A percentile compares a stretch with the other conserved stretches of the same genome.
phyloP scores from a whole-genome alignment of 2,113 vertebrate species.

The Zootoca vivipara region DNA sequence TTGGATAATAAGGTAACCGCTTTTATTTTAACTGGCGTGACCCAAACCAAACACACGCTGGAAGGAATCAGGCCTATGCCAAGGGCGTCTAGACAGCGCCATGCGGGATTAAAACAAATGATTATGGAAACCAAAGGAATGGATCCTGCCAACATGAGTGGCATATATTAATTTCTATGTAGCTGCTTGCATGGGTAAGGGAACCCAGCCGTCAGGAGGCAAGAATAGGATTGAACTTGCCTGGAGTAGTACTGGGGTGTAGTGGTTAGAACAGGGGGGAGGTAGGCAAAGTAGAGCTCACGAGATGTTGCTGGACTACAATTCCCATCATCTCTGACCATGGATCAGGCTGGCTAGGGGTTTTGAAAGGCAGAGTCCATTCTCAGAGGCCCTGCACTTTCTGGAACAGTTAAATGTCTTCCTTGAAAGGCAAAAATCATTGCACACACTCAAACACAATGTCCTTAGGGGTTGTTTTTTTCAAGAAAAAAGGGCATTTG shows the following conservation, averaged over 20 bases:
- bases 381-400: no score
- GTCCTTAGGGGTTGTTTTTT: no score
- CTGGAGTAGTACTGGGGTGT: neutral
- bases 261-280: no score
- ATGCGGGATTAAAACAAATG: neutral
- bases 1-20: constrained; percentile 24
- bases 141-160: neutral
- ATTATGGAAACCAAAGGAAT: neutral
- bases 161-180: neutral
- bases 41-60: neutral
- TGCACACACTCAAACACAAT: no score
- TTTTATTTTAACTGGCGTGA: constrained; percentile 8
- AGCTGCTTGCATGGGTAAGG: no score
- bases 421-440: no score
- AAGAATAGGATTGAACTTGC: neutral
- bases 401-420: no score
- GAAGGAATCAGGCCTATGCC: neutral
- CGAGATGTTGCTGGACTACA: neutral
- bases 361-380: neutral
- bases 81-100: constrained; percentile 17
- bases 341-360: neutral
- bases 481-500: no score
- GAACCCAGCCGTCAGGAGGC: no score
- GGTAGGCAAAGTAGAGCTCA: no score
- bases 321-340: neutral